Evolutionary conservation across 2,888 invertebrate species (phyloP).

Genomic region (Byasa hedistus): DNA sequence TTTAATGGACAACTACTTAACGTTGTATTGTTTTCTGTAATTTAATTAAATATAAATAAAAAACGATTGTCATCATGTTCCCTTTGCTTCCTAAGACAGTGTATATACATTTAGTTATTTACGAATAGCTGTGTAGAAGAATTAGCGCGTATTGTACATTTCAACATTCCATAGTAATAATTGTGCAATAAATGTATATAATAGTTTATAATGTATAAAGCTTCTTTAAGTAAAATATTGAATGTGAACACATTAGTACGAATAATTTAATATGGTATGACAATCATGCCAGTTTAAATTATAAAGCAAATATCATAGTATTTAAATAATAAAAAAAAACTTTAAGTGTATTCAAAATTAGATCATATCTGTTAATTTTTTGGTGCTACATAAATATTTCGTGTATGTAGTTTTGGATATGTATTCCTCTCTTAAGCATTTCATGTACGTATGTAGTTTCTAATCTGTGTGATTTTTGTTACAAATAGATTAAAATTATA

Average conservation of each 20-base stretch:
- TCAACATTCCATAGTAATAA: slow-evolving; percentile 74
- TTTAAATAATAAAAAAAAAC: slow-evolving; percentile 24
- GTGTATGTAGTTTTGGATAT: slow-evolving; percentile 39
- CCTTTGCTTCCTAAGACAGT: slow-evolving; percentile 23
- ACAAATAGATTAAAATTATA: slow-evolving; percentile 42
- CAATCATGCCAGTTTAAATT: slow-evolving; percentile 35
- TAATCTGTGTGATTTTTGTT: slow-evolving; percentile 39
- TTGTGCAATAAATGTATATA: slow-evolving; percentile 64
- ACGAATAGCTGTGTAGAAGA: slow-evolving; percentile 32
- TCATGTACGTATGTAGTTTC: slow-evolving; percentile 43
- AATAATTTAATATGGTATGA: slow-evolving; percentile 6
- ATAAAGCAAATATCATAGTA: slow-evolving; percentile 33
- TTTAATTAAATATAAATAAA: slow-evolving; percentile 7
- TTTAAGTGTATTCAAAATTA: slow-evolving; percentile 34
- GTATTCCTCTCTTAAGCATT: slow-evolving; percentile 31
- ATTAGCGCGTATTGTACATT: slow-evolving; percentile 44
- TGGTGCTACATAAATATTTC: slow-evolving; percentile 62
- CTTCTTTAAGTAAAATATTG: slow-evolving; percentile 8
- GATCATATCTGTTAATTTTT: slow-evolving; percentile 59
- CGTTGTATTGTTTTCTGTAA: not conserved
- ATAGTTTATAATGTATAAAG: slow-evolving; percentile 47
- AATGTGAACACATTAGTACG: slow-evolving; percentile 13
- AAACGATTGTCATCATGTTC: slow-evolving; percentile 11
- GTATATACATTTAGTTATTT: slow-evolving; percentile 23
- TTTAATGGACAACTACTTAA: slow-evolving; percentile 33